Evolutionary conservation across 1,140 invertebrate species (phyloP).

Genomic region (Penaeus japonicus): DNA sequence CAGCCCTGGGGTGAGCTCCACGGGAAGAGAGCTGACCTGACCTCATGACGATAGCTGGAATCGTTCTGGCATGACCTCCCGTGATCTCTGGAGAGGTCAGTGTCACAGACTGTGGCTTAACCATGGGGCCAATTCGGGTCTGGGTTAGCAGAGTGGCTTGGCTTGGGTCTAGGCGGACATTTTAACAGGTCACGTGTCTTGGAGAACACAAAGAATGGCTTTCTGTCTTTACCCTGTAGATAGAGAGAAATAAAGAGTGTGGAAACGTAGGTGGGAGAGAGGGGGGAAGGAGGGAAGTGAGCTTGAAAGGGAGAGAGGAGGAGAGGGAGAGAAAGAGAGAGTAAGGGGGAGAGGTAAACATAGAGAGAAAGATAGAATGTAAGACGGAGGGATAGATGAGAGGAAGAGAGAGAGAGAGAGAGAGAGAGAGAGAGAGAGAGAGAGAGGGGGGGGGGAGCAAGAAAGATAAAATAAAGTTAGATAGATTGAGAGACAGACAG

Average conservation of each 20-base stretch:
- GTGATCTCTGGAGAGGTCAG: too few species aligned
- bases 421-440: background rate
- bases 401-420: background rate
- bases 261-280: background rate
- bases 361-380: background rate
- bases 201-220: too few species aligned
- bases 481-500: background rate
- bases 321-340: background rate
- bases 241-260: background rate
- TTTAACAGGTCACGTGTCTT: too few species aligned
- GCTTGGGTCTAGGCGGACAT: too few species aligned
- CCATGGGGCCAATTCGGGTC: too few species aligned
- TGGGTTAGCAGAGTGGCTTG: too few species aligned
- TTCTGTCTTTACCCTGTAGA: too few species aligned
- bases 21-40: too few species aligned
- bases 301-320: background rate
- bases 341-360: background rate
- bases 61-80: too few species aligned
- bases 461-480: background rate
- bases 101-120: too few species aligned
- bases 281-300: background rate
- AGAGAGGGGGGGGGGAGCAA: background rate
- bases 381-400: background rate
- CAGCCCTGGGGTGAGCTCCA: too few species aligned
- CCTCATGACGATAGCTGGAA: too few species aligned